phyloP scores from a whole-genome alignment of 2,113 vertebrate species.

The Acanthisitta chloris region DNA sequence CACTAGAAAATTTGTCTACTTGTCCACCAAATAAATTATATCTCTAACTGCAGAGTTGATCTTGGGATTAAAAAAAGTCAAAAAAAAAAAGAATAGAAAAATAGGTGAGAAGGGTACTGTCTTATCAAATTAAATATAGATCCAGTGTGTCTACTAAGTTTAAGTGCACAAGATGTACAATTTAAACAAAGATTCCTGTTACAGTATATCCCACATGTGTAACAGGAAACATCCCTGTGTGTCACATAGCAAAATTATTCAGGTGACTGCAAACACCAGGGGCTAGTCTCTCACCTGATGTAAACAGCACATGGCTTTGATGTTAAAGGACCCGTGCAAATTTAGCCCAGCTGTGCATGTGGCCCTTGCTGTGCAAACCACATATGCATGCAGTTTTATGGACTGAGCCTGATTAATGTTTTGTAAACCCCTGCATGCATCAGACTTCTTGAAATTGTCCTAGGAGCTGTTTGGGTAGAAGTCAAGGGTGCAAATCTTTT shows the following conservation, averaged over 20 bases:
- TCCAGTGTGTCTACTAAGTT: background rate
- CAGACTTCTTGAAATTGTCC: slow-evolving; percentile 18
- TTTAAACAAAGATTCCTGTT: background rate
- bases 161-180: background rate
- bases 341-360: slow-evolving; percentile 49
- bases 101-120: background rate
- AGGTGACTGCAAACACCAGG: slow-evolving; percentile 68
- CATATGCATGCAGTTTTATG: slow-evolving; percentile 59
- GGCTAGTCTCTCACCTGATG: slow-evolving; percentile 62
- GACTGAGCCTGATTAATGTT: slow-evolving; percentile 63
- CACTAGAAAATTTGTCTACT: background rate
- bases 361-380: slow-evolving; percentile 49
- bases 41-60: background rate
- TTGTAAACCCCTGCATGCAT: slow-evolving; percentile 29
- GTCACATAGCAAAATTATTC: slow-evolving; percentile 57
- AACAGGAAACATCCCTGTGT: slow-evolving; percentile 55
- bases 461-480: background rate
- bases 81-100: background rate
- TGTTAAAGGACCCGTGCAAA: slow-evolving; percentile 61
- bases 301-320: slow-evolving; percentile 53
- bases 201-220: background rate
- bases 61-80: background rate
- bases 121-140: background rate
- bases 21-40: too few relatives aligned
- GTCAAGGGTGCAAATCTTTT: background rate